A percentile compares a stretch with the other conserved stretches of the same genome.
phyloP scores from a whole-genome alignment of 2,113 vertebrate genomes.

The Rattus rattus region DNA sequence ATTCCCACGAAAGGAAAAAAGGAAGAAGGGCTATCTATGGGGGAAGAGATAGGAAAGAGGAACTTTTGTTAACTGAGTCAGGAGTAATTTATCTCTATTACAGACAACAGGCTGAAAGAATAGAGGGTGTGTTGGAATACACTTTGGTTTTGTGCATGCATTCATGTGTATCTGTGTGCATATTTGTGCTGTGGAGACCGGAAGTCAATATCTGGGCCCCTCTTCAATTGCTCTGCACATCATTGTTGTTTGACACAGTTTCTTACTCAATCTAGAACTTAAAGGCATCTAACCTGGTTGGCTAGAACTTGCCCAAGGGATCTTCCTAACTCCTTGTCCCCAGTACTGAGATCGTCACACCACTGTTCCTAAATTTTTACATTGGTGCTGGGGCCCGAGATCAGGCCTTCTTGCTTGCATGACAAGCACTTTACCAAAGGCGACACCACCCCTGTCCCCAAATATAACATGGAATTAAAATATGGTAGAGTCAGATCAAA shows the following conservation, averaged over 20 bases:
- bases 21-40: background rate
- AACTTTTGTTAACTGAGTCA: background rate
- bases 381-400: no score
- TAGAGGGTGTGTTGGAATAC: background rate
- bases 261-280: background rate
- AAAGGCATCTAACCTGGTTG: background rate
- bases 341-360: no score
- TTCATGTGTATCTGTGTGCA: background rate
- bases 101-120: background rate
- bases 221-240: background rate
- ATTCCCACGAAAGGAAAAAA: background rate
- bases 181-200: no score
- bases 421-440: background rate
- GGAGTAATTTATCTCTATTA: slow-evolving; percentile 27
- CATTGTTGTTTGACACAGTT: background rate
- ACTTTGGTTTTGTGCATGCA: background rate
- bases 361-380: background rate
- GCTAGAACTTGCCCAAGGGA: no score
- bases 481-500: background rate
- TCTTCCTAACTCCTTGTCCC: background rate
- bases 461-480: slow-evolving; percentile 52
- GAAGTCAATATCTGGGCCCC: no score
- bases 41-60: background rate
- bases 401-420: background rate
- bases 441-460: background rate